Conservation (phyloP, 2,113 vertebrate species). For the Rhinogobius similis region DNA sequence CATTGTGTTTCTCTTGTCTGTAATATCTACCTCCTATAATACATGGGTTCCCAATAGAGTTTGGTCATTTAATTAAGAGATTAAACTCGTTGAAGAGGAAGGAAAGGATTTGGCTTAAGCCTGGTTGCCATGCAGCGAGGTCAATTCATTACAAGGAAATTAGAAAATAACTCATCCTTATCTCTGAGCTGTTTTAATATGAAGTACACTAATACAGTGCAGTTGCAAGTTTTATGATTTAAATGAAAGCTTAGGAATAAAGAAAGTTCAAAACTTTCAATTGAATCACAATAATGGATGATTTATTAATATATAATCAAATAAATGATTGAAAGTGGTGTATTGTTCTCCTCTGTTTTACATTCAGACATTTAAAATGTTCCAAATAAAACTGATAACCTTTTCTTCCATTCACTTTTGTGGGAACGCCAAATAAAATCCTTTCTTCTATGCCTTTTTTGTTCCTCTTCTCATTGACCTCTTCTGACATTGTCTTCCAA, state of each 20-base stretch:
- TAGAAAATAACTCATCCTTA: conserved; percentile 53
- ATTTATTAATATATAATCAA: background rate
- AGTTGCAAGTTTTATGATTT: background rate
- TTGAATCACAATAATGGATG: background rate
- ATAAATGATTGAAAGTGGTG: background rate
- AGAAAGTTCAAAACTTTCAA: background rate
- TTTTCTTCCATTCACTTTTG: conserved; percentile 40
- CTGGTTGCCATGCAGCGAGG: conserved; percentile 40
- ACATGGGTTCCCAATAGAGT: conserved; percentile 41
- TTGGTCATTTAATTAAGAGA: conserved; percentile 68
- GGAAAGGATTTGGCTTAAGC: conserved; percentile 61
- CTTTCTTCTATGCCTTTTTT: conserved; percentile 43
- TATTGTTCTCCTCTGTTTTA: background rate
- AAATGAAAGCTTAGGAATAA: background rate
- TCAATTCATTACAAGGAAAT: conserved; percentile 65
- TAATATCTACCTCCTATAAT: conserved; percentile 42
- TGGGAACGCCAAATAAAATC: conserved; percentile 7
- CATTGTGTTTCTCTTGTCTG: conserved; percentile 21
- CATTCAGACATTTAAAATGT: background rate
- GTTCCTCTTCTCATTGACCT: conserved; percentile 6
- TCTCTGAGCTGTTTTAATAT: conserved; percentile 44
- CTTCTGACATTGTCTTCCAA: conserved; percentile 35
- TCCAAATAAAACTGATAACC: conserved; percentile 49
- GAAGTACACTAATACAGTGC: conserved; percentile 9
- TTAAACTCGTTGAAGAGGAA: conserved; percentile 60